phyloP scores from a whole-genome alignment of 2,113 vertebrate genomes.

The Origma solitaria region DNA sequence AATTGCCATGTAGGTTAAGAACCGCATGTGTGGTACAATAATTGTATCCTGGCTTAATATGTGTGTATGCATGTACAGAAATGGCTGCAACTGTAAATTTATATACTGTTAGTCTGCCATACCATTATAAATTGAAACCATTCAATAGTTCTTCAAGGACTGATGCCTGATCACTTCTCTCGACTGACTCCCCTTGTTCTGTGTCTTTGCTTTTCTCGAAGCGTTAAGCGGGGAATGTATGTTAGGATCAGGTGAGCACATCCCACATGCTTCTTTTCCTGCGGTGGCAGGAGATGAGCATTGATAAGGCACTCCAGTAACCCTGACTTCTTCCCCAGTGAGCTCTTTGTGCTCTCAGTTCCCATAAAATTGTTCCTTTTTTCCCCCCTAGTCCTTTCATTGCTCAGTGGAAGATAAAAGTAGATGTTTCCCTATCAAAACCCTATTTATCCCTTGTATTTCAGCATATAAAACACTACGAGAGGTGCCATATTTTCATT shows the following conservation, averaged over 20 bases:
- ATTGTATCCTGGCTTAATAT: background rate
- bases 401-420: background rate
- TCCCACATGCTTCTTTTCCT: background rate
- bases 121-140: background rate
- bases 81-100: background rate
- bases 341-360: background rate
- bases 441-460: background rate
- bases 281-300: constrained; percentile 10
- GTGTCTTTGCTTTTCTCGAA: constrained; percentile 2
- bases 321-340: background rate
- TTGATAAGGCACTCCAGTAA: background rate
- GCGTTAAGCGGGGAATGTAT: constrained; percentile 3
- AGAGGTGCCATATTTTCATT: background rate
- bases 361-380: background rate
- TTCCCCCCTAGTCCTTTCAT: background rate
- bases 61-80: background rate
- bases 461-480: background rate
- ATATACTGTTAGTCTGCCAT: background rate
- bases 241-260: constrained; percentile 63
- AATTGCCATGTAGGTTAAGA: background rate
- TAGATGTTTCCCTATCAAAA: background rate
- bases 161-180: background rate
- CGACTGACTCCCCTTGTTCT: background rate
- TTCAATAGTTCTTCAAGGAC: background rate
- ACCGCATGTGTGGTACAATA: background rate